Evolutionary conservation across 2,797 vertebrate species (phyloP).

Genomic region (Gorsachius magnificus): DNA sequence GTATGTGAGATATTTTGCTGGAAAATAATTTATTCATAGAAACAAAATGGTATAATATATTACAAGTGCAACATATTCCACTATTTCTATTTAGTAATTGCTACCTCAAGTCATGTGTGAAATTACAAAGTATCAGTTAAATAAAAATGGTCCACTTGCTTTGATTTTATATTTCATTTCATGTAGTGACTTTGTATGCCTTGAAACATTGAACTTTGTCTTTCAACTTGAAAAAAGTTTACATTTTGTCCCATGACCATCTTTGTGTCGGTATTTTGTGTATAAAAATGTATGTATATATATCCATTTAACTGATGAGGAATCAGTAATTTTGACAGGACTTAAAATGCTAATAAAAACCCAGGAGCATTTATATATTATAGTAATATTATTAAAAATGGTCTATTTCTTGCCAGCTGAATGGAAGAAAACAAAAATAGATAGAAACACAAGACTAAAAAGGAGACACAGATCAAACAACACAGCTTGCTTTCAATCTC

Average conservation of each 20-base stretch:
- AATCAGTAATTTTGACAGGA: background rate
- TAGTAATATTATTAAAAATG: background rate
- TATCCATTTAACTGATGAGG: background rate
- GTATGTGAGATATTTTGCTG: background rate
- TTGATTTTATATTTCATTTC: background rate
- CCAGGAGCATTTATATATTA: background rate
- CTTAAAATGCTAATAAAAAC: background rate
- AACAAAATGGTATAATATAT: background rate
- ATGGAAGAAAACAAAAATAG: background rate
- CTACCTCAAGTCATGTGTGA: background rate
- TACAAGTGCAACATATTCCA: background rate
- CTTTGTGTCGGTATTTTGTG: background rate
- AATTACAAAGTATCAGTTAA: background rate
- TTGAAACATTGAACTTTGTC: background rate
- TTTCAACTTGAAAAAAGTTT: background rate
- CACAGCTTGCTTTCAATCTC: background rate
- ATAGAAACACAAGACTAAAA: background rate
- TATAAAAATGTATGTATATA: background rate
- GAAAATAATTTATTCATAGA: background rate
- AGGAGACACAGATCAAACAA: background rate
- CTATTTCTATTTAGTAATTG: background rate
- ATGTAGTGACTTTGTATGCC: background rate
- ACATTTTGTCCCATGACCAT: background rate
- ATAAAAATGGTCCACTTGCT: background rate
- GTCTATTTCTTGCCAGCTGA: background rate